These are phyloP conservation scores for Phymorhynchus buccinoides DNA, from an alignment of 1,140 invertebrate species.

Conservation along the genomic window DNA sequence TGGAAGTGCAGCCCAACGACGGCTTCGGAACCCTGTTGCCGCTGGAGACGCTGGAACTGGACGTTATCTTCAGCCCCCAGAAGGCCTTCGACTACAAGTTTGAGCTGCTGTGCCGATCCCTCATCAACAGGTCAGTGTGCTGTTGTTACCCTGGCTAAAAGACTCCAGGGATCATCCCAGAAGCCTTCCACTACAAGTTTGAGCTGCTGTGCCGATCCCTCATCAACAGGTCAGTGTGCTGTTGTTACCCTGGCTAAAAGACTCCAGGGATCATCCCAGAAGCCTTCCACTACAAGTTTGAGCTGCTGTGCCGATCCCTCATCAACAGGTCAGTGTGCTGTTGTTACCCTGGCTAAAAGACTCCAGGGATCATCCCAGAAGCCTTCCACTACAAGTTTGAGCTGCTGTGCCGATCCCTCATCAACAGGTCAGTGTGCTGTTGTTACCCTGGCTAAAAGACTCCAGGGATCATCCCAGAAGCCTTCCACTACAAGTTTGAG, in stretches of 20 bases:
- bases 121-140: constrained; percentile 69
- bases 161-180: neutral
- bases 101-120: constrained; percentile 69
- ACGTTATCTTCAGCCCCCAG: constrained; percentile 72
- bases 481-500: no score
- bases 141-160: neutral
- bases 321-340: no score
- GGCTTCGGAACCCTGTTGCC: constrained; percentile 73
- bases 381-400: constrained; percentile 49
- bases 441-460: no score
- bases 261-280: no score
- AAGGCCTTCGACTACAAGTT: constrained; percentile 71
- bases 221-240: neutral
- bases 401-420: no score
- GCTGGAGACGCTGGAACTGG: constrained; percentile 69
- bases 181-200: neutral
- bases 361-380: no score
- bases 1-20: constrained; percentile 74
- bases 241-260: neutral
- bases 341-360: no score
- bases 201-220: neutral
- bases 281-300: no score
- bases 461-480: no score
- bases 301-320: no score
- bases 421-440: no score